Percentiles rank a stretch among this genome's conserved stretches.
Evolutionary conservation across 37 sponge, comb jelly and placozoan species (phyloP).

Genomic region (Crambe crambe): DNA sequence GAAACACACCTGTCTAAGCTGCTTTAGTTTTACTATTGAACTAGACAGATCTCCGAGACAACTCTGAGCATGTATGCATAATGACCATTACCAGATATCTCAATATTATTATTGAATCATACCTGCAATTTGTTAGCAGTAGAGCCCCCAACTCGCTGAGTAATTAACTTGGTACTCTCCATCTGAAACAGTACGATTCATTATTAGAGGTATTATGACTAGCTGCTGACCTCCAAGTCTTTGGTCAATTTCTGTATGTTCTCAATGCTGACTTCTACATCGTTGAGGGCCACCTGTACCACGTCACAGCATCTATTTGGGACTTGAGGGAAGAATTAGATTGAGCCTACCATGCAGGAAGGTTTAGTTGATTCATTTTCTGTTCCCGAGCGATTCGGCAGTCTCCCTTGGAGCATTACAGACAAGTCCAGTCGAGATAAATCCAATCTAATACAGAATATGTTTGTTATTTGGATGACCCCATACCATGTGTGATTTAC

Average conservation of each 20-base stretch:
- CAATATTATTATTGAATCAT: neutral
- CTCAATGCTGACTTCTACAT: constrained; percentile 72
- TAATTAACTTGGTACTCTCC: neutral
- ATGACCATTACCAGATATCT: too few species aligned
- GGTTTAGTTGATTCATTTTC: constrained; percentile 32
- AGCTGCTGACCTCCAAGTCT: constrained; percentile 43
- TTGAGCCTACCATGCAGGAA: constrained; percentile 31
- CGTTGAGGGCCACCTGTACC: constrained; percentile 70
- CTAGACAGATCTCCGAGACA: constrained; percentile 73
- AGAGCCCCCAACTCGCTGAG: constrained; percentile 5
- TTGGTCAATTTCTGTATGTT: constrained; percentile 72
- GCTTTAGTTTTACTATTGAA: constrained; percentile 45
- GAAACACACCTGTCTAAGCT: constrained; percentile 49
- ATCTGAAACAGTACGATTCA: neutral
- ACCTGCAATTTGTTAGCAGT: neutral
- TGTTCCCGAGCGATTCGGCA: constrained; percentile 3
- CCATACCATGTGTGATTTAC: neutral
- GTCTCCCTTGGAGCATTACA: constrained; percentile 45
- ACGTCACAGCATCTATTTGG: too few species aligned
- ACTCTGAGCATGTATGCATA: too few species aligned
- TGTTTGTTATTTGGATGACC: too few species aligned
- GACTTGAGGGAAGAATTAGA: too few species aligned
- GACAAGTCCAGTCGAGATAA: constrained; percentile 31
- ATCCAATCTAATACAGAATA: too few species aligned
- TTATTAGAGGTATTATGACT: too few species aligned